phyloP scores from a whole-genome alignment of 2,888 invertebrate genomes.

The Melanostoma scalare region DNA sequence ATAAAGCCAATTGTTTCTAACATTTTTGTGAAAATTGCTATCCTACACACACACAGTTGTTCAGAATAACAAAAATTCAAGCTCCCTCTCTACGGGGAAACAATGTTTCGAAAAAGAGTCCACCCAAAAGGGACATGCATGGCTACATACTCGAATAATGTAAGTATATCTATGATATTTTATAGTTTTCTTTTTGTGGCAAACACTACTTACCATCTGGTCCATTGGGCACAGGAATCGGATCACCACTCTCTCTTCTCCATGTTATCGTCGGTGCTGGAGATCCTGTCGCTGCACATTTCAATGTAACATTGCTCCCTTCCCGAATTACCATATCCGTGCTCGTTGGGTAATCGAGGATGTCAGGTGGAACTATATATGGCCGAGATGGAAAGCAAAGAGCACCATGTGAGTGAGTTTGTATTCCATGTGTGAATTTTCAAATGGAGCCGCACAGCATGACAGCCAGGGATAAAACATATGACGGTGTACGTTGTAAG shows the following conservation, averaged over 20 bases:
- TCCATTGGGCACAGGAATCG: conserved; percentile 87
- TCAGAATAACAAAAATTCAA: background rate
- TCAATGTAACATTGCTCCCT: conserved; percentile 91
- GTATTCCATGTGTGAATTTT: conserved; percentile 62
- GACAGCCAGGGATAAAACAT: conserved; percentile 30
- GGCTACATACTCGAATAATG: conserved; percentile 14
- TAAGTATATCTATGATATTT: conserved; percentile 7
- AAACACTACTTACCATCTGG: conserved; percentile 84
- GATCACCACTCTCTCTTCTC: conserved; percentile 91
- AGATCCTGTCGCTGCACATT: conserved; percentile 94
- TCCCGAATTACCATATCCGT: conserved; percentile 93
- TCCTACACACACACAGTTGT: conserved; percentile 15
- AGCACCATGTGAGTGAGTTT: conserved; percentile 2
- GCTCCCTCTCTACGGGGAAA: background rate
- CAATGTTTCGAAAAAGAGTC: conserved; percentile 3
- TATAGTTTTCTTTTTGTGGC: conserved; percentile 8
- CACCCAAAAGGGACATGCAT: conserved; percentile 9
- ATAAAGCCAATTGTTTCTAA: conserved; percentile 66
- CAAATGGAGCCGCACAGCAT: conserved; percentile 57
- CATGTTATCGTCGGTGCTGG: conserved; percentile 94
- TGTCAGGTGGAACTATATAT: conserved; percentile 90
- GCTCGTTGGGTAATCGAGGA: conserved; percentile 91
- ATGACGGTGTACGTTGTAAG: conserved; percentile 46
- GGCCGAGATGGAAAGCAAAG: background rate
- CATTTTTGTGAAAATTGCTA: conserved; percentile 69